phyloP scores from a whole-genome alignment of 2,888 invertebrate genomes.

The Belgica antarctica region DNA sequence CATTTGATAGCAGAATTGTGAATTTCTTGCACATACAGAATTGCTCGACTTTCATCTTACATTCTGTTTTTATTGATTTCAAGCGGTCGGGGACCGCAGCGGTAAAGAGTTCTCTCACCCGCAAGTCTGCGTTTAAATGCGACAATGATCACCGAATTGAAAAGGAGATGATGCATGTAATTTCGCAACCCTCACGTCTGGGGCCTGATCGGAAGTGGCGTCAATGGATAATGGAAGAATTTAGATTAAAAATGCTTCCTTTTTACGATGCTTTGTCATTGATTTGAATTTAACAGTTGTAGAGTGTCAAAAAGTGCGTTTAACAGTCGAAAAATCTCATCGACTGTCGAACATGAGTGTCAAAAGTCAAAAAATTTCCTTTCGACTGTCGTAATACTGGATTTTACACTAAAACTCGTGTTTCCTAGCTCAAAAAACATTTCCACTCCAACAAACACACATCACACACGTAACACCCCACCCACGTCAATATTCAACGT shows the following conservation, averaged over 20 bases:
- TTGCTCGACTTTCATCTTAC: neutral
- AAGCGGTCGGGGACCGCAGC: neutral
- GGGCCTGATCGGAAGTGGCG: too few relatives aligned
- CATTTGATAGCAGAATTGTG: slow-evolving; percentile 14
- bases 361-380: neutral
- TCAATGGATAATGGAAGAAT: too few relatives aligned
- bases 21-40: slow-evolving; percentile 1
- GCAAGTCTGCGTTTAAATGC: neutral
- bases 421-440: too few relatives aligned
- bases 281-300: too few relatives aligned
- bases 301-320: too few relatives aligned
- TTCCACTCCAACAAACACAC: too few relatives aligned
- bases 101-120: neutral
- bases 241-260: too few relatives aligned
- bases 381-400: too few relatives aligned
- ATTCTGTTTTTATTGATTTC: slow-evolving; percentile 22
- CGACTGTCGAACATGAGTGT: neutral
- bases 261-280: too few relatives aligned
- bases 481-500: neutral
- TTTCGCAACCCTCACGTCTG: slow-evolving; percentile 4
- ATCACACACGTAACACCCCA: too few relatives aligned
- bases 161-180: slow-evolving; percentile 22
- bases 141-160: neutral
- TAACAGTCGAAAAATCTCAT: too few relatives aligned
- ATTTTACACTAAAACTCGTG: too few relatives aligned